Percentiles rank a stretch among this genome's conserved stretches.
Evolutionary conservation across 2,888 invertebrate species (phyloP).

Genomic region (Limenitis camilla): DNA sequence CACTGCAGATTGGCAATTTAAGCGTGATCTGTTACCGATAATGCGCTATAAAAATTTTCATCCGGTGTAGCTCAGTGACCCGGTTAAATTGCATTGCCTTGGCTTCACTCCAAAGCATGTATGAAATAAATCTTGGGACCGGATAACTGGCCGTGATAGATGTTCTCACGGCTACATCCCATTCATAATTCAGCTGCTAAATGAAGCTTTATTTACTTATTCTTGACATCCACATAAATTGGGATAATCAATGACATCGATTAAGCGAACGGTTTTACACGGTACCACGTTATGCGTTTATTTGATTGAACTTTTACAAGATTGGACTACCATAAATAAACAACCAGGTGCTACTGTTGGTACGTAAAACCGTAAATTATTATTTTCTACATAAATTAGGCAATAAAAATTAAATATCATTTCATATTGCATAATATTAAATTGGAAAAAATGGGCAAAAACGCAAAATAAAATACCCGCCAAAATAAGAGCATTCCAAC

Average conservation of each 20-base stretch:
- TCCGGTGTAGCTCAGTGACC: constrained; percentile 20
- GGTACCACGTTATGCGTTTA: background rate
- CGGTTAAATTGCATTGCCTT: constrained; percentile 20
- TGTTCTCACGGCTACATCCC: constrained; percentile 9
- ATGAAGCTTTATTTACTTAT: constrained; percentile 5
- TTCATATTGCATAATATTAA: too few species aligned
- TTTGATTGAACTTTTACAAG: background rate
- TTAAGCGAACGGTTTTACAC: background rate
- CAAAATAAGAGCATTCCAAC: too few species aligned
- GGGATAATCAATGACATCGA: background rate
- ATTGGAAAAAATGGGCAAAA: too few species aligned
- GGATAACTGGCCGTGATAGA: constrained; percentile 22
- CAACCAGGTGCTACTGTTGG: too few species aligned
- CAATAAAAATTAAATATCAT: too few species aligned
- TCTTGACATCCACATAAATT: background rate
- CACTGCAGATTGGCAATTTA: constrained; percentile 13
- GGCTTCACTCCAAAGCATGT: constrained; percentile 17
- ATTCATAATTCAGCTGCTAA: constrained; percentile 9
- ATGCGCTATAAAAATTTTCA: constrained; percentile 21
- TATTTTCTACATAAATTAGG: too few species aligned
- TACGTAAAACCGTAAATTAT: too few species aligned
- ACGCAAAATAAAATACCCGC: too few species aligned
- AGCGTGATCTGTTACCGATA: constrained; percentile 9
- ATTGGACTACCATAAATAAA: too few species aligned
- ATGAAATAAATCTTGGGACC: constrained; percentile 18